Evolutionary conservation across 2,797 vertebrate species (phyloP), one percentile per base, ranked within the genome.

Genomic region (Tapirus indicus): DNA sequence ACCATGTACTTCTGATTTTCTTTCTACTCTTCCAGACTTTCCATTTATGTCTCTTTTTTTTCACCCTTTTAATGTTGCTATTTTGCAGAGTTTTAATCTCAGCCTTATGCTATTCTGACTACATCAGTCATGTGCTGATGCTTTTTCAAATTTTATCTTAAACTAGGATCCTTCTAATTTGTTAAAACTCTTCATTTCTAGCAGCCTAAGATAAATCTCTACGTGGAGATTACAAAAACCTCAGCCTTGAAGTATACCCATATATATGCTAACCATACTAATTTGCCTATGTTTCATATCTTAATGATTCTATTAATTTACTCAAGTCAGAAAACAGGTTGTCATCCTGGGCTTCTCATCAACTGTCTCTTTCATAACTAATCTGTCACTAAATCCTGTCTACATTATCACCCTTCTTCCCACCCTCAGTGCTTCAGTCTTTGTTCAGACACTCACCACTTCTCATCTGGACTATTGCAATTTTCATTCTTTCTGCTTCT

Each of bases 1-100:
- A 52, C 47, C 47, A 47, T 47, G 10, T 47, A 2, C 49, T 52
- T 14, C 49, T 52, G 49, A 52, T 52, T 52, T 52, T 52, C 49
- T 52, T 52, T 13, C 13, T 52, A 52, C 49, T 13, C 14, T 52
- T 52, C 49, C 49, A 52, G 49, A 52, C 49, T 3, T 13, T 52
- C 49, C 49, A 52, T 52, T 52, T 52, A 16, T 17, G 64, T 98
- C 74, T 98, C 97, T 8, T 52, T 52, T 52, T 52, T 41, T 58
- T 16, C 3, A 52, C 2, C 49, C 49, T 52, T 52, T 52, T 52
- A 52, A 52, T 16, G 49, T 52, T 47, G 47, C 47, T 52, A 52
- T 52, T 52, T 52, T 16, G 13, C 49, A 16, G 47, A 11, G 49
- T 52, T 52, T 52, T 52, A 52, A 52, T 52, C 14, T 52, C 49